Percentiles rank a stretch among this genome's conserved stretches.
Conservation (phyloP, 2,113 vertebrate genomes). For the Zosterops hypoxanthus region DNA sequence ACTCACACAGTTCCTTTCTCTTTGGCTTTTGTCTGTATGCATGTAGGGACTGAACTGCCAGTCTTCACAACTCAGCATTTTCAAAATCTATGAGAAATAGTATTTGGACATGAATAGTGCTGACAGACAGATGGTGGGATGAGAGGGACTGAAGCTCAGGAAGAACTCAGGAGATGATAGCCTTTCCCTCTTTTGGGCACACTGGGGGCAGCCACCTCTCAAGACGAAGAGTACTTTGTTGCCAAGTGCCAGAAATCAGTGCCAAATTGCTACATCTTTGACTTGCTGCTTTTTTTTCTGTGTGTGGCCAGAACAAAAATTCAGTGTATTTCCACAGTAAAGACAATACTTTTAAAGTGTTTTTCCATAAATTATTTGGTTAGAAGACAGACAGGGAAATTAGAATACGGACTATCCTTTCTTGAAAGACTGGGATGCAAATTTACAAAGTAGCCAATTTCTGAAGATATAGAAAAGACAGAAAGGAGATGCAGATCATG, state of each 20-base stretch:
- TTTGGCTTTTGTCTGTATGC: not conserved
- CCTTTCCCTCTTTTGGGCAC: not conserved
- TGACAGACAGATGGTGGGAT: slow-evolving; percentile 26
- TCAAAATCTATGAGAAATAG: not conserved
- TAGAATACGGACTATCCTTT: not conserved
- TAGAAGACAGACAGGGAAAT: not conserved
- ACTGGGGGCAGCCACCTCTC: not conserved
- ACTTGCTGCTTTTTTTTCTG: not conserved
- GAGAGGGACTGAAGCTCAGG: not conserved
- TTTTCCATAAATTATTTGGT: not conserved
- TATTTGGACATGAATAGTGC: not conserved
- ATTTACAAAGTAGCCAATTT: not conserved
- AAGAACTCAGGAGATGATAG: not conserved
- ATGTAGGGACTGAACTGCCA: not conserved
- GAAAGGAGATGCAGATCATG: not conserved
- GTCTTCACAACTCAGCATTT: not conserved
- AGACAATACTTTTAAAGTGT: not conserved
- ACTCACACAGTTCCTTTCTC: not conserved
- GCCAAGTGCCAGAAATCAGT: slow-evolving; percentile 31
- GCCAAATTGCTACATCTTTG: slow-evolving; percentile 2
- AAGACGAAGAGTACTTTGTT: not conserved
- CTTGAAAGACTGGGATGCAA: not conserved
- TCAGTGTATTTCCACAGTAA: not conserved
- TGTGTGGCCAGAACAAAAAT: not conserved
- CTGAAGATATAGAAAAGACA: not conserved